Conservation (phyloP, 1,140 invertebrate species). For the Idris sp. region DNA sequence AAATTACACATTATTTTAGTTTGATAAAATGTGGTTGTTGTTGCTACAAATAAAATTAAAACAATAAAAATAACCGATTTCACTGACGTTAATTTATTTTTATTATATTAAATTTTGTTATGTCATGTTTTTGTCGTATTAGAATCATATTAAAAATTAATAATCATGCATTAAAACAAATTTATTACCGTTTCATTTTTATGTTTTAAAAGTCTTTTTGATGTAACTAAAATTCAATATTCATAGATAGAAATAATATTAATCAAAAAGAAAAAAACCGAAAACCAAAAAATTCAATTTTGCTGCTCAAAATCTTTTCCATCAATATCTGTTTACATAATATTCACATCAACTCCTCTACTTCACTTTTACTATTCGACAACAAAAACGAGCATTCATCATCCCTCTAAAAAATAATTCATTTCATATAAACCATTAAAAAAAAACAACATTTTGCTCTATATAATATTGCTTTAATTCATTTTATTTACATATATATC, state of each 20-base stretch:
- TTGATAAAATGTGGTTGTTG: slow-evolving; percentile 10
- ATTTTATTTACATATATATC: slow-evolving; percentile 28
- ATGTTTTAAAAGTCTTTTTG: no score
- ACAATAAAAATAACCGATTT: slow-evolving; percentile 4
- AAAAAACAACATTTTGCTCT: slow-evolving; percentile 4
- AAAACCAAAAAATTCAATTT: slow-evolving; percentile 40
- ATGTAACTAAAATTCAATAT: no score
- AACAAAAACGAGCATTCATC: no score
- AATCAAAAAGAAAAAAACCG: slow-evolving; percentile 2
- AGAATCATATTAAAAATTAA: neutral
- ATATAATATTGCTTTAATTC: slow-evolving; percentile 55
- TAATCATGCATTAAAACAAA: no score
- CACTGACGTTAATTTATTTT: slow-evolving; percentile 1
- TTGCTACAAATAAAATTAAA: slow-evolving; percentile 4
- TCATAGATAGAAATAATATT: no score
- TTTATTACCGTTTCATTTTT: no score
- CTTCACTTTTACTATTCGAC: no score
- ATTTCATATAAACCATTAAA: slow-evolving; percentile 1
- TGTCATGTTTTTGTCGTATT: no score
- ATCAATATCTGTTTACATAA: no score
- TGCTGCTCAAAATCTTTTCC: no score
- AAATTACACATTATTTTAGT: no score
- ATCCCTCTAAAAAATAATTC: slow-evolving; percentile 5
- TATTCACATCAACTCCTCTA: no score
- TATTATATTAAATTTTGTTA: slow-evolving; percentile 4